Conservation (phyloP, 2,888 invertebrate genomes). For the Drosophila antonietae region DNA sequence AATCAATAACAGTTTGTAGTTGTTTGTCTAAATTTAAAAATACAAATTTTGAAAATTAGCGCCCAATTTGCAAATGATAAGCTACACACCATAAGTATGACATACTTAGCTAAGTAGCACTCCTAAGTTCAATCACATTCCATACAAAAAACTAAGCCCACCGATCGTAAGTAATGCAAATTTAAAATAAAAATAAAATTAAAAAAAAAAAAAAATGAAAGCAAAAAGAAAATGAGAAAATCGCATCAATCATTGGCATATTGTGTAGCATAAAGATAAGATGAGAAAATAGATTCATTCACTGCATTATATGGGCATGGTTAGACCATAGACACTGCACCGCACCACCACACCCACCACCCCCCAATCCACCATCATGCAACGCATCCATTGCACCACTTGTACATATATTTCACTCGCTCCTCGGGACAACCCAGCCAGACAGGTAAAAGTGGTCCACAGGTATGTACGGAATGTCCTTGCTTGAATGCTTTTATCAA, state of each 20-base stretch:
- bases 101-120: conserved; percentile 28
- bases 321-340: conserved; percentile 35
- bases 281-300: conserved; percentile 18
- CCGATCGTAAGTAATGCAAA: conserved; percentile 63
- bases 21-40: conserved; percentile 32
- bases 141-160: conserved; percentile 45
- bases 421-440: not conserved
- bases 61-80: conserved; percentile 18
- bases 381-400: conserved; percentile 21
- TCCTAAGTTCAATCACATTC: conserved; percentile 72
- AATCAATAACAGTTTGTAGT: conserved; percentile 46
- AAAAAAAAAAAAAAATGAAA: conserved; percentile 4
- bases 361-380: conserved; percentile 11
- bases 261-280: conserved; percentile 20
- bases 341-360: conserved; percentile 17
- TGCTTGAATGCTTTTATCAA: conserved; percentile 49
- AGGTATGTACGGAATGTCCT: conserved; percentile 66
- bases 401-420: conserved; percentile 22
- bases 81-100: conserved; percentile 40
- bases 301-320: conserved; percentile 39
- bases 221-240: conserved; percentile 24
- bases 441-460: conserved; percentile 40
- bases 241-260: conserved; percentile 71
- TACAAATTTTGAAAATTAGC: conserved; percentile 57
- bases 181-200: conserved; percentile 31